phyloP scores from a whole-genome alignment of 1,140 invertebrate genomes.

The Drosophila mayri region DNA sequence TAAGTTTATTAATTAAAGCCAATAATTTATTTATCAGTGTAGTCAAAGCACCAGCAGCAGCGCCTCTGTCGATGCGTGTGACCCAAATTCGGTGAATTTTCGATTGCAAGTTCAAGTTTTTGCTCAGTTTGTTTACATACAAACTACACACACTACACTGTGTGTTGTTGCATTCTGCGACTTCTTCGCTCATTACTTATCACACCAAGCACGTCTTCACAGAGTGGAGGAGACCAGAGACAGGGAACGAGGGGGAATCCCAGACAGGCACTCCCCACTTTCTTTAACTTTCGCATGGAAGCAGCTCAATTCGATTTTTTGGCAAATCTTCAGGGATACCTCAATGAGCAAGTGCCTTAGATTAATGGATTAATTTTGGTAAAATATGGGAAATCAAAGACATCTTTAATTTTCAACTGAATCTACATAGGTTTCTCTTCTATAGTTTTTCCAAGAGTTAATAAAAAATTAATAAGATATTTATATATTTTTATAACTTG shows the following conservation, averaged over 20 bases:
- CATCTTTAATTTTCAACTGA: too few relatives aligned
- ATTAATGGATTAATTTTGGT: too few relatives aligned
- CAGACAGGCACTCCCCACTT: slow-evolving; percentile 41
- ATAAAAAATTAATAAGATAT: too few relatives aligned
- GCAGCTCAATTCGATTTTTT: slow-evolving; percentile 13
- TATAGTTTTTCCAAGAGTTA: too few relatives aligned
- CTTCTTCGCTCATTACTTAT: slow-evolving; percentile 21
- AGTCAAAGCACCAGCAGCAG: slow-evolving; percentile 24
- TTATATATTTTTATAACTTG: not conserved
- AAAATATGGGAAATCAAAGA: too few relatives aligned
- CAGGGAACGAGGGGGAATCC: not conserved
- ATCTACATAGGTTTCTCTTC: too few relatives aligned
- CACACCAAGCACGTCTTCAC: slow-evolving; percentile 33
- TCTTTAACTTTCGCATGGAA: slow-evolving; percentile 41
- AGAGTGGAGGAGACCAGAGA: not conserved
- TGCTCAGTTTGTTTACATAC: slow-evolving; percentile 30
- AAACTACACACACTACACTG: not conserved
- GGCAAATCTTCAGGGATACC: slow-evolving; percentile 12
- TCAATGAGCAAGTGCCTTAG: too few relatives aligned
- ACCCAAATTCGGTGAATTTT: slow-evolving; percentile 71
- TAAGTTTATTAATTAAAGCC: not conserved
- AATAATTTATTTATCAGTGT: not conserved
- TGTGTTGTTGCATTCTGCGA: slow-evolving; percentile 9
- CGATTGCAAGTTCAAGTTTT: slow-evolving; percentile 82
- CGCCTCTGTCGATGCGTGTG: slow-evolving; percentile 73